Evolutionary conservation across 2,888 invertebrate species (phyloP).

Genomic region (Parnassius mnemosyne): DNA sequence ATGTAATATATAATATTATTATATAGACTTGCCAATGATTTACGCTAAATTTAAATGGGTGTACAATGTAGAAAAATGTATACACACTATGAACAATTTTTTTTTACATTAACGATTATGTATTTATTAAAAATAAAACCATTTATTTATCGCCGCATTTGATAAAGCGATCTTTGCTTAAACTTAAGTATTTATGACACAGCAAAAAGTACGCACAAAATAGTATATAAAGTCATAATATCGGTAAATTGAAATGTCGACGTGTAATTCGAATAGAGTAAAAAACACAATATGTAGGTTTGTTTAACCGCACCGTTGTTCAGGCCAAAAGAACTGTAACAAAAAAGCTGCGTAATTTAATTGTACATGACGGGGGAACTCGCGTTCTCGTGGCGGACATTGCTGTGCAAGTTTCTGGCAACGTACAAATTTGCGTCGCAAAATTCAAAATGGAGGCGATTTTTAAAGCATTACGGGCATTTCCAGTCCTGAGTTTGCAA

Average conservation of each 20-base stretch:
- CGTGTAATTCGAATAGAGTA: slow-evolving; percentile 15
- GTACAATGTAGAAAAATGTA: too few species aligned
- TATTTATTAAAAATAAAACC: too few species aligned
- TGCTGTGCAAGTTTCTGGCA: slow-evolving; percentile 22
- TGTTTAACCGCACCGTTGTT: slow-evolving; percentile 6
- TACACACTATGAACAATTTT: too few species aligned
- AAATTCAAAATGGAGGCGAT: slow-evolving; percentile 3
- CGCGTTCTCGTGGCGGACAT: slow-evolving; percentile 1
- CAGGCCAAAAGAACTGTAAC: slow-evolving; percentile 5
- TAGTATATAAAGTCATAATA: too few species aligned
- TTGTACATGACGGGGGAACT: slow-evolving; percentile 6
- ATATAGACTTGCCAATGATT: too few species aligned
- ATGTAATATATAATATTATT: too few species aligned
- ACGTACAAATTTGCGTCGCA: slow-evolving; percentile 3
- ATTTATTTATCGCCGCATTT: too few species aligned
- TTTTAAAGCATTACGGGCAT: slow-evolving; percentile 2
- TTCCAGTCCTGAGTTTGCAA: slow-evolving; percentile 1
- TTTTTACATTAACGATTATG: too few species aligned
- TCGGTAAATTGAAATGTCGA: slow-evolving; percentile 3
- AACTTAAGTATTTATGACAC: too few species aligned
- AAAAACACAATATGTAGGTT: slow-evolving; percentile 30
- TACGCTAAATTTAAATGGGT: too few species aligned
- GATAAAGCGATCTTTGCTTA: too few species aligned
- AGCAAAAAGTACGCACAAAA: too few species aligned
- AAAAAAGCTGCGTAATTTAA: slow-evolving; percentile 19